Conservation (phyloP, 92 coral and sea anemone genomes). For the Galaxea fascicularis region DNA sequence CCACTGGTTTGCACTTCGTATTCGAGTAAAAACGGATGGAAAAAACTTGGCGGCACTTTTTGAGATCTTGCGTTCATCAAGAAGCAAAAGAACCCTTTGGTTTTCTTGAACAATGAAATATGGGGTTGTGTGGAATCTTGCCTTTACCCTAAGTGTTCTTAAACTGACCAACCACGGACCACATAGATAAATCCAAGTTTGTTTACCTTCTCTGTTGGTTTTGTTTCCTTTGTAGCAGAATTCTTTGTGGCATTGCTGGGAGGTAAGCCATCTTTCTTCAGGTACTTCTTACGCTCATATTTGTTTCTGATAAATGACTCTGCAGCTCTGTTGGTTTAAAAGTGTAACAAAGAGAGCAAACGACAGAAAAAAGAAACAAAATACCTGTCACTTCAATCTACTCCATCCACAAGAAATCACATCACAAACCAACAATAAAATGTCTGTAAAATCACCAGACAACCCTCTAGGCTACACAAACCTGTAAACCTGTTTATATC, state of each 20-base stretch:
- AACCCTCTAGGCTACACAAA: too few relatives aligned
- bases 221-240: constrained; percentile 48
- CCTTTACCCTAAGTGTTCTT: too few relatives aligned
- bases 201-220: constrained; percentile 65
- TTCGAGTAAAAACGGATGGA: too few relatives aligned
- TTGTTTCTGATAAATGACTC: constrained; percentile 93
- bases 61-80: too few relatives aligned
- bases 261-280: constrained; percentile 91
- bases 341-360: constrained; percentile 11
- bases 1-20: too few relatives aligned
- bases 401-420: neutral
- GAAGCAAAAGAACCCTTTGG: too few relatives aligned
- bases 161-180: too few relatives aligned
- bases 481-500: too few relatives aligned
- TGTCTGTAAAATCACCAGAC: neutral
- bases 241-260: constrained; percentile 52
- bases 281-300: constrained; percentile 92
- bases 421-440: neutral
- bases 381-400: constrained; percentile 41
- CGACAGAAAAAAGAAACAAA: neutral
- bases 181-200: neutral
- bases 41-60: too few relatives aligned
- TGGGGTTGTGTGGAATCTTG: too few relatives aligned
- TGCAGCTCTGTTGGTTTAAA: constrained; percentile 69
- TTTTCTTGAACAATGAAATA: too few relatives aligned